phyloP scores from a whole-genome alignment of 2,888 invertebrate genomes.

The Drosophila infuscata region DNA sequence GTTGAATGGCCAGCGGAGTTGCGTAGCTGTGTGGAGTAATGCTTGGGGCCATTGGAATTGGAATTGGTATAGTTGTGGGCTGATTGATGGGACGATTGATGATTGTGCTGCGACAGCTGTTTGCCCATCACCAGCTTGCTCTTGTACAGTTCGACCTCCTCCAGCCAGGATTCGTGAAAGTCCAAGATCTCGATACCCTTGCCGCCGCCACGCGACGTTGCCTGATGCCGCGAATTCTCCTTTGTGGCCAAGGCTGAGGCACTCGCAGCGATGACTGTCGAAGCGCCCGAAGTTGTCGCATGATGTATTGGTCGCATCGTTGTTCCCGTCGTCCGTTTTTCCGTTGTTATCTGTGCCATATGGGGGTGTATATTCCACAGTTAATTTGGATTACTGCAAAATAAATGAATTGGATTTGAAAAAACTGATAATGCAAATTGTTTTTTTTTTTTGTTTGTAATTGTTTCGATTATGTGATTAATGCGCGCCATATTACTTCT shows the following conservation, averaged over 20 bases:
- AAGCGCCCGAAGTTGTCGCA: constrained; percentile 30
- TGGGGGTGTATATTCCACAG: constrained; percentile 55
- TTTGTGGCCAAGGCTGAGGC: constrained; percentile 61
- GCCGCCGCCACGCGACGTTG: constrained; percentile 21
- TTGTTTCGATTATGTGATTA: constrained; percentile 54
- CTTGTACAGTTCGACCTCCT: constrained; percentile 84
- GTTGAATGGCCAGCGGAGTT: constrained; percentile 44
- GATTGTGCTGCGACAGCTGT: constrained; percentile 71
- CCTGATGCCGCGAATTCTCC: constrained; percentile 70
- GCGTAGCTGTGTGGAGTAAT: constrained; percentile 32
- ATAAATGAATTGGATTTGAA: background rate
- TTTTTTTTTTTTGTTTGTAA: constrained; percentile 10
- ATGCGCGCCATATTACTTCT: constrained; percentile 44
- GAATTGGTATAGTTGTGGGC: constrained; percentile 16
- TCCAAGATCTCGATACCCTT: constrained; percentile 83
- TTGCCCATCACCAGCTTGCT: constrained; percentile 80
- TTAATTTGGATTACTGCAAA: constrained; percentile 76
- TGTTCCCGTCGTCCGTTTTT: constrained; percentile 77
- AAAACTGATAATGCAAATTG: background rate
- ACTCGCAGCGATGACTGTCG: constrained; percentile 13
- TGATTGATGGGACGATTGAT: constrained; percentile 33
- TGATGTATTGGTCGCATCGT: constrained; percentile 43
- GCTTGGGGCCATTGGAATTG: constrained; percentile 11
- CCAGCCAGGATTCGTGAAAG: constrained; percentile 84
- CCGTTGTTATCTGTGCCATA: constrained; percentile 84